Evolutionary conservation across 2,797 vertebrate species (phyloP), one percentile per base, ranked within the genome.

Genomic region (Spinibarbus caldwelli): DNA sequence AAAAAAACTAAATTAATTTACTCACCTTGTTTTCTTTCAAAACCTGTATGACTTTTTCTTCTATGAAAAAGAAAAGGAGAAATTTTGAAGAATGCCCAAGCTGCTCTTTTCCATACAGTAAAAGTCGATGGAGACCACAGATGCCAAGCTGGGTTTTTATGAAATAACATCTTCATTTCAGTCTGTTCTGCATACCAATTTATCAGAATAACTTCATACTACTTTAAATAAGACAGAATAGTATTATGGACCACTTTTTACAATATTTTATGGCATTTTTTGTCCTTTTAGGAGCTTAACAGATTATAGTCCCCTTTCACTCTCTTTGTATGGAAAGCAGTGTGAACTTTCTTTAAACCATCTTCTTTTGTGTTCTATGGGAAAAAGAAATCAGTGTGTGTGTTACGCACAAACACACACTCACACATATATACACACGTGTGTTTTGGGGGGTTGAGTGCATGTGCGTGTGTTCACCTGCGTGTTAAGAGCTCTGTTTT

Each of bases 401-500:
- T 23, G 17, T 15, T 15, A 10, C 23, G 38, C 23, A 29, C 36
- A 57, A 9, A 29, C 31, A 52, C 31, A 54, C n/a, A 54, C 31
- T n/a, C 7, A 52, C 21, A 41, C 10, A 41, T 10, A 41, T 41
- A 41, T 3, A 34, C 43, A 66, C 59, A 36, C 14, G 5, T 49
- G 66, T 49, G 29, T 75, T 64, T 47, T 10, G 21, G 34, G 72
- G 57, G 31, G 34, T 31, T 72, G 71, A 66, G 76, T 41, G 82
- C 21, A 59, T 85, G 59, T 67, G 87, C 31, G 15, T 70, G 82
- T 70, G 72, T 86, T 85, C 71, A 85, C 83, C 83, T 86, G 82
- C 68, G 45, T 86, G 77, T 90, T 79, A 87, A 87, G 85, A 86
- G 80, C 86, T 84, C 76, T 77, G 75, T 86, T 89, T 66, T 87